A percentile compares a stretch with the other conserved stretches of the same genome.
Evolutionary conservation across 2,113 vertebrate species (phyloP).

Genomic region (Synodontis membranacea): DNA sequence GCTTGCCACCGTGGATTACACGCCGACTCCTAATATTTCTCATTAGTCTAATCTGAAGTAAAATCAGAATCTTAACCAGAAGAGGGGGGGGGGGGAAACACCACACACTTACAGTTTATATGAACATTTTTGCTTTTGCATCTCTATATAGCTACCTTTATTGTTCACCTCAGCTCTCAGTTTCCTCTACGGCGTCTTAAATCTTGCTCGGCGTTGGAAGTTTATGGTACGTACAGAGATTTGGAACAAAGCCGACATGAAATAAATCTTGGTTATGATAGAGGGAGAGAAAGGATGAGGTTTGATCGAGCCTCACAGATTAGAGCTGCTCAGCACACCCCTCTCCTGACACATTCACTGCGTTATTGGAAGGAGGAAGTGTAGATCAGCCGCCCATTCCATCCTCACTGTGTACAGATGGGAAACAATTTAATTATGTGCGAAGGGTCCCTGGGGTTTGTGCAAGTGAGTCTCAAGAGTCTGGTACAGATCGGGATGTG

Average conservation of each 20-base stretch:
- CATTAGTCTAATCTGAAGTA: constrained; percentile 41
- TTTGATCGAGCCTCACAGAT: constrained; percentile 8
- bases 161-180: constrained; percentile 1
- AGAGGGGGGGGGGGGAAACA: neutral
- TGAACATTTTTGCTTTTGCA: neutral
- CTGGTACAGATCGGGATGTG: neutral
- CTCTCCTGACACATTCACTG: constrained; percentile 6
- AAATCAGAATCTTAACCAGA: neutral
- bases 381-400: constrained; percentile 6
- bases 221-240: constrained; percentile 33
- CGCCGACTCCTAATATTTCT: constrained; percentile 14
- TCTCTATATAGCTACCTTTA: neutral
- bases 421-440: constrained; percentile 44
- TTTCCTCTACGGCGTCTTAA: neutral
- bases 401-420: constrained; percentile 6
- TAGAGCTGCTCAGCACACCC: neutral
- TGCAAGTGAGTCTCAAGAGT: neutral
- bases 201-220: constrained; percentile 26
- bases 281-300: neutral
- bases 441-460: neutral
- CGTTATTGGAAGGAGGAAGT: constrained; percentile 26
- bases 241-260: constrained; percentile 23
- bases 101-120: neutral
- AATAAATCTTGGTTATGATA: constrained; percentile 41
- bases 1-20: constrained; percentile 33